Evolutionary conservation across 2,888 invertebrate species (phyloP).

Genomic region (Buathra laborator): DNA sequence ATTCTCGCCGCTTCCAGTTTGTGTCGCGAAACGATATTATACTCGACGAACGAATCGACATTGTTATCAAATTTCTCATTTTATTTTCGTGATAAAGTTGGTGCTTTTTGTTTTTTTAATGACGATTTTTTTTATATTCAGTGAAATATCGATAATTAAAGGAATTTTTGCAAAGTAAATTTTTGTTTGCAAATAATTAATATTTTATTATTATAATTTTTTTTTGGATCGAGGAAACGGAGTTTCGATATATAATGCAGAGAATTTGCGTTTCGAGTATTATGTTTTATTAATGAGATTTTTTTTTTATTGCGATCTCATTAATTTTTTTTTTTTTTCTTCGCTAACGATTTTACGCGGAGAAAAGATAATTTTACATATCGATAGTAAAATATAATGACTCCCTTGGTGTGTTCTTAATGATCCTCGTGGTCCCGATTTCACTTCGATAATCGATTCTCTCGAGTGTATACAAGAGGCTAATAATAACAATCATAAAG

Average conservation of each 20-base stretch:
- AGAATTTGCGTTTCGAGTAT: slow-evolving; percentile 32
- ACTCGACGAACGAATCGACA: no score
- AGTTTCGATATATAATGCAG: slow-evolving; percentile 1
- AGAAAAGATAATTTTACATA: slow-evolving; percentile 19
- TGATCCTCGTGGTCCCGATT: slow-evolving; percentile 62
- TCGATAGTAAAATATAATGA: slow-evolving; percentile 35
- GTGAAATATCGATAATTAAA: neutral
- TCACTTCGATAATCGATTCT: slow-evolving; percentile 67
- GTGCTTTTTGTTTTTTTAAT: neutral
- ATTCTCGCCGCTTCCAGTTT: slow-evolving; percentile 19
- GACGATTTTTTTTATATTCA: neutral
- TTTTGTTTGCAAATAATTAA: neutral
- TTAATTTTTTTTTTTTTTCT: neutral
- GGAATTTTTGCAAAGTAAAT: neutral
- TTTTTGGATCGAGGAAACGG: neutral
- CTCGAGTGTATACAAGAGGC: slow-evolving; percentile 11
- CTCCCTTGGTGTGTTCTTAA: slow-evolving; percentile 45
- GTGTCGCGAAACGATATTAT: neutral
- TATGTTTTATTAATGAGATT: no score
- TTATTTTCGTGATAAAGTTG: neutral
- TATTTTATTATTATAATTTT: no score
- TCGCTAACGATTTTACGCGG: neutral
- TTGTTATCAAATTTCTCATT: neutral
- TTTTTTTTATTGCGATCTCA: neutral
- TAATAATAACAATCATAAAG: slow-evolving; percentile 58